Conservation (phyloP, 30 jellyfish, hydroid and myxozoan genomes). For the Pelagia noctiluca region DNA sequence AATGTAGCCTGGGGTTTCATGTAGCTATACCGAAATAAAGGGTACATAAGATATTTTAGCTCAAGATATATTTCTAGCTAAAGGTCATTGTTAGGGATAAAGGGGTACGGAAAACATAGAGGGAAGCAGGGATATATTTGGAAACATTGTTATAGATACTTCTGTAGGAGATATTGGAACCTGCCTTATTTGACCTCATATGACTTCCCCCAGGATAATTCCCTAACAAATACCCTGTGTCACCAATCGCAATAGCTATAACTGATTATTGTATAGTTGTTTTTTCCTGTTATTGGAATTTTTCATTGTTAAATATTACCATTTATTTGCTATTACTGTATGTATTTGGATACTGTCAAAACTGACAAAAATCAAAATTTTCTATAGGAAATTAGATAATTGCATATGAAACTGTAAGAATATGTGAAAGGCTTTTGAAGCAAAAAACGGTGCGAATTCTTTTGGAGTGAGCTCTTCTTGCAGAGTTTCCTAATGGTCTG, state of each 20-base stretch:
- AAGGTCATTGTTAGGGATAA: slow-evolving; percentile 1
- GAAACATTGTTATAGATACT: background rate
- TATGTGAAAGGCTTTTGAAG: background rate
- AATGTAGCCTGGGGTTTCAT: slow-evolving; percentile 6
- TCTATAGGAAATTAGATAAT: no score
- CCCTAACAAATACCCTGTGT: background rate
- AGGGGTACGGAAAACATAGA: background rate
- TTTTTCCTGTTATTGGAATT: no score
- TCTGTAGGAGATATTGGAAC: background rate
- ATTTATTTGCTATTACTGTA: background rate
- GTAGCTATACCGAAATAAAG: background rate
- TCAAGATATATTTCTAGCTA: background rate
- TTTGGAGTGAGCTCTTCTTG: background rate
- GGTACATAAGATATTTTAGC: background rate
- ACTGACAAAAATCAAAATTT: background rate
- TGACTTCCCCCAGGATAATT: background rate
- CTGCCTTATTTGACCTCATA: slow-evolving; percentile 3
- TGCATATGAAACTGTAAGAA: slow-evolving; percentile 1
- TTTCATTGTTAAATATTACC: background rate
- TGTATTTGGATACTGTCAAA: background rate
- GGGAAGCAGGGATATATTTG: background rate
- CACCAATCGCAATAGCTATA: background rate
- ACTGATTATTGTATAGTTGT: no score
- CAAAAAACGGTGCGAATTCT: background rate
- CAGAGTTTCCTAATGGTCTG: slow-evolving; percentile 2